phyloP scores from a whole-genome alignment of 2,888 invertebrate species.

The Magallana nippona region DNA sequence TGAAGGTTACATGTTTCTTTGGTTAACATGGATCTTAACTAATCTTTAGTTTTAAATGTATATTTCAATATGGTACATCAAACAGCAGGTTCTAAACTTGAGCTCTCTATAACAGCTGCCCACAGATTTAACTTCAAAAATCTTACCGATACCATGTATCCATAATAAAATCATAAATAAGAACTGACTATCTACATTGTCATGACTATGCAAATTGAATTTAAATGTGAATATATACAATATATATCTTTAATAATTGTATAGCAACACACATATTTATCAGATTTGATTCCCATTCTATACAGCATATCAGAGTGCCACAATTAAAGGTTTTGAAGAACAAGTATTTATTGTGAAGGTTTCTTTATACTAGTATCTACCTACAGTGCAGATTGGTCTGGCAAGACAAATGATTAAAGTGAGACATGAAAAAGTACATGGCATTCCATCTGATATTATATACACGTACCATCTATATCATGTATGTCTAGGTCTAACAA shows the following conservation, averaged over 20 bases:
- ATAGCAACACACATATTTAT: no score
- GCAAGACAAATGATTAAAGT: slow-evolving; percentile 6
- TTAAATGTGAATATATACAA: no score
- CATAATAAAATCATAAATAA: neutral
- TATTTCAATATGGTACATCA: neutral
- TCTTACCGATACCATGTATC: slow-evolving; percentile 4
- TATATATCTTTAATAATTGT: no score
- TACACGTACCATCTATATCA: neutral
- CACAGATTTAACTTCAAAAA: neutral
- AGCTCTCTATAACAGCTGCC: slow-evolving; percentile 18
- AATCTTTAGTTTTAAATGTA: neutral
- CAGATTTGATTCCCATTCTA: no score
- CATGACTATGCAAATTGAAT: neutral
- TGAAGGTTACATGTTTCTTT: neutral
- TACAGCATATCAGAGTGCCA: neutral
- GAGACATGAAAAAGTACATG: neutral
- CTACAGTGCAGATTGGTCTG: neutral
- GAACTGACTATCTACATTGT: neutral
- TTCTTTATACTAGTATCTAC: neutral
- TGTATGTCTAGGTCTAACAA: neutral
- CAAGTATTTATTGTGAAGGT: neutral
- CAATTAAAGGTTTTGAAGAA: neutral
- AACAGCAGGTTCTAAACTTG: neutral
- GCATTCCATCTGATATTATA: neutral
- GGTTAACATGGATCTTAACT: neutral